These are phyloP conservation scores for Hafferia zeledoni DNA, from an alignment of 2,797 vertebrate genomes.

Conservation along the genomic window DNA sequence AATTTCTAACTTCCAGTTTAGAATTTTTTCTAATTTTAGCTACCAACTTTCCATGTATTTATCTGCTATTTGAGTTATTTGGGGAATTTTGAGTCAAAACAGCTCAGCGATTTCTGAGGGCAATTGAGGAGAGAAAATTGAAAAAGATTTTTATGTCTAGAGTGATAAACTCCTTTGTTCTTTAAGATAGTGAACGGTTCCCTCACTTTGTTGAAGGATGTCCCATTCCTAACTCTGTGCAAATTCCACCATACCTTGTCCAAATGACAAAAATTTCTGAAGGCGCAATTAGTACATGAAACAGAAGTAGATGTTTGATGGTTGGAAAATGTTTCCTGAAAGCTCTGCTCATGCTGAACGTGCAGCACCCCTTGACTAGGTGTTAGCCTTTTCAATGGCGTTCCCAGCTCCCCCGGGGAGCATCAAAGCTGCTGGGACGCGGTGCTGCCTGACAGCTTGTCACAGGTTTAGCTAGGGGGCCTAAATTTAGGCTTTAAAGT, in stretches of 20 bases:
- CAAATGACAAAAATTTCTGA: neutral
- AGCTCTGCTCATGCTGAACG: neutral
- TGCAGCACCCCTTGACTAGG: neutral
- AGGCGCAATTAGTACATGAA: neutral
- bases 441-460: no score
- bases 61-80: conserved; percentile 51
- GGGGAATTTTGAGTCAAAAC: conserved; percentile 48
- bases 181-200: neutral
- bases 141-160: neutral
- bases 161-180: neutral
- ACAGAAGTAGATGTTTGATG: neutral
- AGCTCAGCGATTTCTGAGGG: conserved; percentile 44
- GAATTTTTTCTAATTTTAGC: conserved; percentile 26
- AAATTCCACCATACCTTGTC: neutral
- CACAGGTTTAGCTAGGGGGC: no score
- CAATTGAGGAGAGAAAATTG: neutral
- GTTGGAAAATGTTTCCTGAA: neutral
- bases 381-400: neutral
- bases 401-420: neutral
- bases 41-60: conserved; percentile 25
- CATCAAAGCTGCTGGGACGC: rapidly evolving
- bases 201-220: neutral
- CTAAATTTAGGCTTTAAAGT: no score
- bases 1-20: conserved; percentile 19
- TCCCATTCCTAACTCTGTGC: neutral